A percentile compares a stretch with the other conserved stretches of the same genome.
Conservation (phyloP, 2,797 vertebrate genomes). For the Pseudochirops cupreus region DNA sequence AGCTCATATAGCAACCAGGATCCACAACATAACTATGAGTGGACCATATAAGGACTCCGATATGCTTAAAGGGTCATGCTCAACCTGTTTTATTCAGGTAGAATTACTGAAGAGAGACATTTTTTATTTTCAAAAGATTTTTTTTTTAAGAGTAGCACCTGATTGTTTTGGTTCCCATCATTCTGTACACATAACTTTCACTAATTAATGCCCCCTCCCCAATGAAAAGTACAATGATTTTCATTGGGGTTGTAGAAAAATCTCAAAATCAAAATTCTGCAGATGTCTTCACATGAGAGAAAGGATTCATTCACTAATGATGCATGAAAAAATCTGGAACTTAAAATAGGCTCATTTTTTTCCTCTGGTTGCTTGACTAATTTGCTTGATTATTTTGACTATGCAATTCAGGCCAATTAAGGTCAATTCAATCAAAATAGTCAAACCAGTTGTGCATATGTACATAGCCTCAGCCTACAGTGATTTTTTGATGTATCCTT, state of each 20-base stretch:
- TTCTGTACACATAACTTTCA: constrained; percentile 32
- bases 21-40: constrained; percentile 7
- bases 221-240: background rate
- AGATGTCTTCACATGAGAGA: constrained; percentile 35
- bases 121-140: constrained; percentile 18
- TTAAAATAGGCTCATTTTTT: constrained; percentile 24
- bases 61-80: background rate
- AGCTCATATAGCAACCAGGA: constrained; percentile 48
- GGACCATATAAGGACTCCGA: constrained; percentile 27
- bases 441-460: background rate
- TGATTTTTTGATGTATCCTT: background rate
- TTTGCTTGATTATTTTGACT: constrained; percentile 45
- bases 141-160: constrained; percentile 4
- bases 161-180: background rate
- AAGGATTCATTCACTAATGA: constrained; percentile 30
- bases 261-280: constrained; percentile 11
- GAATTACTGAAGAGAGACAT: background rate
- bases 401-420: constrained; percentile 8
- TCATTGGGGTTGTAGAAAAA: background rate
- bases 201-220: constrained; percentile 2
- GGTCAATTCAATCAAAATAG: background rate
- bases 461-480: background rate
- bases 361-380: constrained; percentile 13
- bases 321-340: constrained; percentile 17
- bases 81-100: background rate